Evolutionary conservation across 2,888 invertebrate species (phyloP).

Genomic region (Aspidiotus rigidus): DNA sequence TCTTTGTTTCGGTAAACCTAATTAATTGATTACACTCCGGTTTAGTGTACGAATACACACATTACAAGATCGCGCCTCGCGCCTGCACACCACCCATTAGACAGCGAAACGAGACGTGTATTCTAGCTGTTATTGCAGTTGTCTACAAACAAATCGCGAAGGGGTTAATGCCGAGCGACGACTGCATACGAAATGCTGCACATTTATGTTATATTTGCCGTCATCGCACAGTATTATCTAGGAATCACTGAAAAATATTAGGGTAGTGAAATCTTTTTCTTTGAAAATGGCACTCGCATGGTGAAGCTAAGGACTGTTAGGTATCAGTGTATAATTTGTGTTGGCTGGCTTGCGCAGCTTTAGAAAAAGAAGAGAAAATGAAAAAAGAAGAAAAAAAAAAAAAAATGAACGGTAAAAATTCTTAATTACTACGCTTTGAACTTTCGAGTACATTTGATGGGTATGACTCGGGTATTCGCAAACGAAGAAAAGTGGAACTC

Average conservation of each 20-base stretch:
- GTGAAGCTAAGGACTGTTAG: slow-evolving; percentile 27
- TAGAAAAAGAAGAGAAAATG: slow-evolving; percentile 12
- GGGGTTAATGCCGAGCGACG: no score
- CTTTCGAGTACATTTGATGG: slow-evolving; percentile 26
- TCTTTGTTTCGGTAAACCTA: background rate
- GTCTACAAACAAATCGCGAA: no score
- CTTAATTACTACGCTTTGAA: slow-evolving; percentile 32
- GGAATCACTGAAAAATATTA: slow-evolving; percentile 29
- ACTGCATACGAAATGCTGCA: no score
- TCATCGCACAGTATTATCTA: background rate
- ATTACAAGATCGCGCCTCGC: no score
- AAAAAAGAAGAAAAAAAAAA: background rate
- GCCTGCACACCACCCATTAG: no score
- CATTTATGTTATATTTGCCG: background rate
- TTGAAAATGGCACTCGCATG: slow-evolving; percentile 8
- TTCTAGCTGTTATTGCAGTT: no score
- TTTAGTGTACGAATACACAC: no score
- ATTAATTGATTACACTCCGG: no score
- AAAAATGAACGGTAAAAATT: slow-evolving; percentile 19
- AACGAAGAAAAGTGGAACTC: slow-evolving; percentile 7
- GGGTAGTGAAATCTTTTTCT: slow-evolving; percentile 20
- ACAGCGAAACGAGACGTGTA: no score
- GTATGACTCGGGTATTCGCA: slow-evolving; percentile 12
- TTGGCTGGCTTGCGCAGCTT: slow-evolving; percentile 29
- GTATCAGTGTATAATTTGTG: slow-evolving; percentile 11